A percentile compares a stretch with the other conserved stretches of the same genome.
phyloP scores from a whole-genome alignment of 1,140 invertebrate genomes.

The Conus betulinus region DNA sequence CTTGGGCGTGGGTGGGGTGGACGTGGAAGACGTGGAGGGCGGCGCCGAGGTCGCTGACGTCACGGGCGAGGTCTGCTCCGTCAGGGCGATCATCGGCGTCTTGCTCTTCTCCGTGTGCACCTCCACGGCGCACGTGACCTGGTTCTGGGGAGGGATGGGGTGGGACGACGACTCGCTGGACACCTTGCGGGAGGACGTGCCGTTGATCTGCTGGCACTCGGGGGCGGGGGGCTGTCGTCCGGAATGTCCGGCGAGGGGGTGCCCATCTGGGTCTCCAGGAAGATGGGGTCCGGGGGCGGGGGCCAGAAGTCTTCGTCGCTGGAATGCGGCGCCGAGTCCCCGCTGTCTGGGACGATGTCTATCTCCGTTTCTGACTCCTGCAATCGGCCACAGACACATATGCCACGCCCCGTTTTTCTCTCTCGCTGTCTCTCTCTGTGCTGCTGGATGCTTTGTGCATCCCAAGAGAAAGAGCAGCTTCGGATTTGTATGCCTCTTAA shows the following conservation, averaged over 20 bases:
- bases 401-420: too few species aligned
- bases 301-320: background rate
- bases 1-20: background rate
- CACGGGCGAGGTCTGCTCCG: constrained; percentile 9
- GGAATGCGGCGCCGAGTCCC: background rate
- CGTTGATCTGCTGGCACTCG: background rate
- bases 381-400: background rate
- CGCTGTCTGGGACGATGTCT: background rate
- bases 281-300: background rate
- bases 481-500: too few species aligned
- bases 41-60: background rate
- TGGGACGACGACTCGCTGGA: constrained; percentile 29
- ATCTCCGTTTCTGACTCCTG: background rate
- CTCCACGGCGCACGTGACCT: constrained; percentile 66
- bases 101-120: constrained; percentile 64
- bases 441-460: too few species aligned
- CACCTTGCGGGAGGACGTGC: constrained; percentile 1
- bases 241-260: background rate
- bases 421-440: too few species aligned
- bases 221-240: constrained; percentile 1
- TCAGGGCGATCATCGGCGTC: constrained; percentile 35
- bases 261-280: background rate
- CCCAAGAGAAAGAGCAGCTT: too few species aligned
- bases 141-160: constrained; percentile 57
- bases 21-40: background rate